phyloP scores from a whole-genome alignment of 2,113 vertebrate species.

The Petrocephalus microphthalmus region DNA sequence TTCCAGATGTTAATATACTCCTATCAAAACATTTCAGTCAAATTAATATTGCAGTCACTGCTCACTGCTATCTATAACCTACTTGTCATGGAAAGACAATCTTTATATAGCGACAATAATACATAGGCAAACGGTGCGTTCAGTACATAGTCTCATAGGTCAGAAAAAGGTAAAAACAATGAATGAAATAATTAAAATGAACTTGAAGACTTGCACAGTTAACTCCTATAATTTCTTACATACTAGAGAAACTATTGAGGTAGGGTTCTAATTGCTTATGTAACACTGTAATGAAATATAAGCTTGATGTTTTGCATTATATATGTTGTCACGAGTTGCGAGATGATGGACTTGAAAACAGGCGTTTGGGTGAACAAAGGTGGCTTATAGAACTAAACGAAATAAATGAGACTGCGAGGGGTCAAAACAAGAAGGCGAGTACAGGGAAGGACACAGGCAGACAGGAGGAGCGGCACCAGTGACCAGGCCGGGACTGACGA shows the following conservation, averaged over 20 bases:
- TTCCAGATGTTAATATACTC: conserved; percentile 4
- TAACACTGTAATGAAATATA: not conserved
- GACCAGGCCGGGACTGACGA: no score
- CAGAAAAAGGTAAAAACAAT: not conserved
- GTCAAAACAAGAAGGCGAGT: no score
- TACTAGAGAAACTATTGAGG: not conserved
- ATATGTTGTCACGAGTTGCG: not conserved
- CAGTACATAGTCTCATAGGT: not conserved
- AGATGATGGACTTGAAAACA: no score
- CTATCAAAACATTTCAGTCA: not conserved
- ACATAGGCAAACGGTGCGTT: not conserved
- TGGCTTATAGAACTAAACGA: no score
- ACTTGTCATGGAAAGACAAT: not conserved
- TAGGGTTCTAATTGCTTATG: not conserved
- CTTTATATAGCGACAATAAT: not conserved
- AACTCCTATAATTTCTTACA: not conserved
- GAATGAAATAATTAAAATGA: not conserved
- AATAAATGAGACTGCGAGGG: no score
- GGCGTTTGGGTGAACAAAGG: no score
- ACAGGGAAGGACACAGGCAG: no score
- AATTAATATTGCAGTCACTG: not conserved
- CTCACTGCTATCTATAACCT: conserved; percentile 1
- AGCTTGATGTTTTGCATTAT: not conserved
- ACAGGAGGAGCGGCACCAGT: no score
- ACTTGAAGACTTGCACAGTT: not conserved